Evolutionary conservation across 2,113 vertebrate genomes (phyloP).

Genomic region (Sapajus apella): DNA sequence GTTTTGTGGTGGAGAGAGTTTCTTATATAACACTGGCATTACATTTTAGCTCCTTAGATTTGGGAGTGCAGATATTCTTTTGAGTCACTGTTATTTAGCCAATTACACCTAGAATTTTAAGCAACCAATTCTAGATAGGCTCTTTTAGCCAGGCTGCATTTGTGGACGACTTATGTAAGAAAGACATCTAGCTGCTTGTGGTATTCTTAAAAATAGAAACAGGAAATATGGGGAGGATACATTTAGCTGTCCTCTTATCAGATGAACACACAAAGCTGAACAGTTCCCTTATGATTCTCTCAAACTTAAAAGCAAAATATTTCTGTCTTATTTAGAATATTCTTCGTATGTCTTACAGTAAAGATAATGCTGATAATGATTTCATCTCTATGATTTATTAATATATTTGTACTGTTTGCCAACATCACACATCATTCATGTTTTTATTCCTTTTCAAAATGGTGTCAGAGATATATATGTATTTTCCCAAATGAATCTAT

Average conservation of each 20-base stretch:
- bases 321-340: neutral
- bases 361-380: neutral
- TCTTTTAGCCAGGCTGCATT: neutral
- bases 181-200: neutral
- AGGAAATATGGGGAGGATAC: constrained; percentile 46
- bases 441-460: constrained; percentile 36
- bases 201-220: constrained; percentile 66
- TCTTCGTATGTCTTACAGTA: neutral
- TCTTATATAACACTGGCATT: neutral
- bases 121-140: neutral
- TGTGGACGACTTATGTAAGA: neutral
- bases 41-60: neutral
- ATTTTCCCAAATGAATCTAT: neutral
- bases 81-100: neutral
- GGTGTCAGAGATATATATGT: neutral
- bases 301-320: neutral
- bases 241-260: neutral
- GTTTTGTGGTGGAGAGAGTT: neutral
- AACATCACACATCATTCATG: constrained; percentile 32
- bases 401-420: neutral
- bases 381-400: neutral
- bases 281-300: constrained; percentile 30
- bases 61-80: neutral
- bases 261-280: constrained; percentile 23
- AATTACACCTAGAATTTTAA: neutral